phyloP scores from a whole-genome alignment of 2,113 vertebrate species.

The Willisornis vidua region DNA sequence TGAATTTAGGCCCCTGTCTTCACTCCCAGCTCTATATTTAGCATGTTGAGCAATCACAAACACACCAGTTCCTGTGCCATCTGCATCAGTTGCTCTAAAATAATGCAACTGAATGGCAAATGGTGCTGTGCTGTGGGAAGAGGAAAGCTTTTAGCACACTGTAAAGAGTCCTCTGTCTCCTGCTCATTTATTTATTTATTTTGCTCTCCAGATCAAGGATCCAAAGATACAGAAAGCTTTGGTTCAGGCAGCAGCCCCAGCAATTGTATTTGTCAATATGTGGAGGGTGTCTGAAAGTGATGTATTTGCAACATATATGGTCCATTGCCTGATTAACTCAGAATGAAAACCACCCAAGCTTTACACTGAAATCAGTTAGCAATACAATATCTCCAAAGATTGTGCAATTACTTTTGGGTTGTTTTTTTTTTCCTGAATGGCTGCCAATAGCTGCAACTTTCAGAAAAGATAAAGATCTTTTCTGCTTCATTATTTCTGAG shows the following conservation, averaged over 20 bases:
- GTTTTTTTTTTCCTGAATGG: slow-evolving; percentile 67
- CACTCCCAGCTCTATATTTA: slow-evolving; percentile 19
- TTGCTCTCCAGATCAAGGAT: neutral
- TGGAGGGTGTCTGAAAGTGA: slow-evolving; percentile 48
- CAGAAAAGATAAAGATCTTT: slow-evolving; percentile 76
- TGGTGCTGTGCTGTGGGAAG: neutral
- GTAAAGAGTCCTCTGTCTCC: neutral
- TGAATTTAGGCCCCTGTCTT: neutral
- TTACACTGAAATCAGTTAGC: slow-evolving; percentile 65
- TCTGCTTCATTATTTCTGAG: slow-evolving; percentile 77
- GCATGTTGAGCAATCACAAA: neutral
- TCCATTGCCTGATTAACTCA: slow-evolving; percentile 73
- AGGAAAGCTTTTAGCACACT: slow-evolving; percentile 6
- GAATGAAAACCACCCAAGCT: slow-evolving; percentile 72
- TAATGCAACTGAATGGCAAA: neutral
- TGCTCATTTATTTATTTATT: neutral
- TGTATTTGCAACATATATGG: slow-evolving; percentile 59
- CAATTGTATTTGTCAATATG: slow-evolving; percentile 68
- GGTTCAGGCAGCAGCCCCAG: slow-evolving; percentile 11
- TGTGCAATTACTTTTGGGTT: slow-evolving; percentile 69
- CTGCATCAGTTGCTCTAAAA: slow-evolving; percentile 33
- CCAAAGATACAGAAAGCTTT: neutral
- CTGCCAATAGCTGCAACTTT: slow-evolving; percentile 77
- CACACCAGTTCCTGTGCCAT: neutral
- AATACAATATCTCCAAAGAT: slow-evolving; percentile 69